These are phyloP conservation scores for Paramormyrops kingsleyae DNA, from an alignment of 2,113 vertebrate genomes.

Conservation along the genomic window DNA sequence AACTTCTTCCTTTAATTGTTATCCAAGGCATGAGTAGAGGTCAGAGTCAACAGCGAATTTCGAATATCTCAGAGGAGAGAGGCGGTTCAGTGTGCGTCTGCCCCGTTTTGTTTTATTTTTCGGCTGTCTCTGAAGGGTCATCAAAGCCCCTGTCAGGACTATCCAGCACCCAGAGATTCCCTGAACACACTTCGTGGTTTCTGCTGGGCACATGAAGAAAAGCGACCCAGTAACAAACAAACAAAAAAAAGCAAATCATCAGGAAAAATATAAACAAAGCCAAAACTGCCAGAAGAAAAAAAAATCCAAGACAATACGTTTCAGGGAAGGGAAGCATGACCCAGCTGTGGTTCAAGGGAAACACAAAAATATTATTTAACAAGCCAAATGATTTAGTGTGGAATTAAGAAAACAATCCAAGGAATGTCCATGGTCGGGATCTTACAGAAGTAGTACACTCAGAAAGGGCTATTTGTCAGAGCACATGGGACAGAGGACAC, in stretches of 20 bases:
- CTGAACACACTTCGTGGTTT: not conserved
- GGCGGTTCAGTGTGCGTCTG: not conserved
- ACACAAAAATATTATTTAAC: not conserved
- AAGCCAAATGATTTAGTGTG: not conserved
- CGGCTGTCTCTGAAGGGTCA: not conserved
- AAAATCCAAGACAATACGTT: not conserved
- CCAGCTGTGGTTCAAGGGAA: not conserved
- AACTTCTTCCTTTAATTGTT: not conserved
- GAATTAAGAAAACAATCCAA: not conserved
- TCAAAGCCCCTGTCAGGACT: not conserved
- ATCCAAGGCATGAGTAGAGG: not conserved
- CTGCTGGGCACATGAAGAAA: not conserved
- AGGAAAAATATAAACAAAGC: not conserved
- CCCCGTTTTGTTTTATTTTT: too few relatives aligned
- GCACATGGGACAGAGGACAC: not conserved
- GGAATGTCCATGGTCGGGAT: not conserved
- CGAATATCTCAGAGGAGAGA: not conserved
- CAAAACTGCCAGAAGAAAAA: not conserved
- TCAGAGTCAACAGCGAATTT: not conserved
- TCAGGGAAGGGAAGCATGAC: not conserved
- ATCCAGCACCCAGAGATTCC: not conserved
- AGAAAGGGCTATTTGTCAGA: not conserved
- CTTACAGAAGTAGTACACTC: not conserved
- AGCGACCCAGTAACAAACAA: not conserved
- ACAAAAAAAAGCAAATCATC: not conserved